Conservation (phyloP, 2,888 invertebrate genomes). For the Diarsia brunnea region DNA sequence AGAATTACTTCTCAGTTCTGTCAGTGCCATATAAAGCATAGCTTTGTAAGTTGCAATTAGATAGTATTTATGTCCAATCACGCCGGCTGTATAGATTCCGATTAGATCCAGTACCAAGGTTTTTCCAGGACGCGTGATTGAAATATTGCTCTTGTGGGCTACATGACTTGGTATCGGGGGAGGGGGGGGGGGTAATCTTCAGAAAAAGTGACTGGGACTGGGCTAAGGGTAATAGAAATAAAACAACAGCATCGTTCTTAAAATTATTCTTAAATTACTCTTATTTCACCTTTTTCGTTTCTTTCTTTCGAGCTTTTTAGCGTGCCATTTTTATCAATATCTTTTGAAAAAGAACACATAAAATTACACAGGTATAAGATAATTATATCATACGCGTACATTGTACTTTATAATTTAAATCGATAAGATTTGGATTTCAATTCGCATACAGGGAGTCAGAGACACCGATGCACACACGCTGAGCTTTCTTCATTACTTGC, state of each 20-base stretch:
- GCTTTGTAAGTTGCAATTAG: not conserved
- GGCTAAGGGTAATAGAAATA: slow-evolving; percentile 71
- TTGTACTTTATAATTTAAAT: slow-evolving; percentile 62
- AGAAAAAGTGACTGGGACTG: not conserved
- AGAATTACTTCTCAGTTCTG: not conserved
- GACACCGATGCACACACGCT: not conserved
- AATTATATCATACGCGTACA: slow-evolving; percentile 60
- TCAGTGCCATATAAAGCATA: not conserved
- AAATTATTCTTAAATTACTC: slow-evolving; percentile 84
- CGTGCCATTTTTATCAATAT: slow-evolving; percentile 70
- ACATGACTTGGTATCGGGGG: not conserved
- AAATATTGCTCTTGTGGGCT: not conserved
- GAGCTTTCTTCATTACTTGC: not conserved
- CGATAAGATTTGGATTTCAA: slow-evolving; percentile 37
- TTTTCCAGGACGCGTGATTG: not conserved
- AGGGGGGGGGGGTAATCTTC: not conserved
- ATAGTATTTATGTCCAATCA: not conserved
- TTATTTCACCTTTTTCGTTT: slow-evolving; percentile 66
- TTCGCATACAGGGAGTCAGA: not conserved
- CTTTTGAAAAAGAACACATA: slow-evolving; percentile 68
- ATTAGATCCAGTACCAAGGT: not conserved
- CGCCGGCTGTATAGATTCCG: not conserved
- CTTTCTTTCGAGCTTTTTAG: slow-evolving; percentile 62
- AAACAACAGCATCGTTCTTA: slow-evolving; percentile 83
- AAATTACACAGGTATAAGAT: slow-evolving; percentile 63